phyloP scores from a whole-genome alignment of 2,888 invertebrate species.

The Spilosoma lubricipeda region DNA sequence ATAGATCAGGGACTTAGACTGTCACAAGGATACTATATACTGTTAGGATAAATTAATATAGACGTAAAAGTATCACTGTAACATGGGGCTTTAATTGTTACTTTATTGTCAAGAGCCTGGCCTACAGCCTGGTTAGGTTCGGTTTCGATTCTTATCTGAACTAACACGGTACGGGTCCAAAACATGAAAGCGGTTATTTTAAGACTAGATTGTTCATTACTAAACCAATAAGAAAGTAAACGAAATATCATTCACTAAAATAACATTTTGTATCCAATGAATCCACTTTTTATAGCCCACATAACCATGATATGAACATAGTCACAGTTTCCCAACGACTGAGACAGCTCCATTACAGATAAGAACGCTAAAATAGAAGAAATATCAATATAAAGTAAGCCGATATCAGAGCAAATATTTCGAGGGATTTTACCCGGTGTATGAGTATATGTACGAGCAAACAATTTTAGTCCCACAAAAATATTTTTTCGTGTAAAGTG shows the following conservation, averaged over 20 bases:
- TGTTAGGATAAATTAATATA: background rate
- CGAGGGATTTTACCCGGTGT: slow-evolving; percentile 28
- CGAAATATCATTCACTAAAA: background rate
- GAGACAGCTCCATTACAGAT: slow-evolving; percentile 42
- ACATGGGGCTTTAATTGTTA: too few relatives aligned
- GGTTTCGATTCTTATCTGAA: too few relatives aligned
- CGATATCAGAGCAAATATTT: slow-evolving; percentile 37
- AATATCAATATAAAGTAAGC: slow-evolving; percentile 40
- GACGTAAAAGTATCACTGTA: too few relatives aligned
- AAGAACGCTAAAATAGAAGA: slow-evolving; percentile 36
- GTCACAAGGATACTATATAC: background rate
- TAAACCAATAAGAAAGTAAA: background rate
- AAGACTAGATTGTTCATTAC: background rate
- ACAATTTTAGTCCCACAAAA: slow-evolving; percentile 30
- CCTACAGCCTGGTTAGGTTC: too few relatives aligned
- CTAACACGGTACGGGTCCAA: too few relatives aligned
- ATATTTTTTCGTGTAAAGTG: slow-evolving; percentile 17
- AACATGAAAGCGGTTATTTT: too few relatives aligned
- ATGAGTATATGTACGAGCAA: slow-evolving; percentile 31
- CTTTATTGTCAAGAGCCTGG: too few relatives aligned
- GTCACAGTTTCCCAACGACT: slow-evolving; percentile 33
- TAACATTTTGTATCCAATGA: slow-evolving; percentile 20
- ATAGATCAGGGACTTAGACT: background rate
- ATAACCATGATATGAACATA: slow-evolving; percentile 33
- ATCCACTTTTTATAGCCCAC: slow-evolving; percentile 30